A percentile compares a stretch with the other conserved stretches of the same genome.
phyloP scores from a whole-genome alignment of 1,140 invertebrate species.

The Thereuonema tuberculata region DNA sequence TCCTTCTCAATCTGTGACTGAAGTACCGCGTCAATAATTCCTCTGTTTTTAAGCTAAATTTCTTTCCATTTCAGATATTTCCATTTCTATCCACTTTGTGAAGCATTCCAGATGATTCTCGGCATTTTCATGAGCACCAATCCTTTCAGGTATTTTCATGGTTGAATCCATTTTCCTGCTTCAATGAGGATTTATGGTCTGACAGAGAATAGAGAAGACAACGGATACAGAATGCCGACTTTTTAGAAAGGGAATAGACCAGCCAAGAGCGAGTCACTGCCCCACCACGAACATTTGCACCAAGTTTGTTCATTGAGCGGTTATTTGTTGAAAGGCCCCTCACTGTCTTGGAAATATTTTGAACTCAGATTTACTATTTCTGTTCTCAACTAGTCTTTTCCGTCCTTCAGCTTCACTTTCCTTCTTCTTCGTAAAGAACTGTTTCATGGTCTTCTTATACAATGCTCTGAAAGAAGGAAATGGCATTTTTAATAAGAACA shows the following conservation, averaged over 20 bases:
- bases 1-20: background rate
- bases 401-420: background rate
- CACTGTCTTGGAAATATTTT: background rate
- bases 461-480: too few relatives aligned
- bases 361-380: background rate
- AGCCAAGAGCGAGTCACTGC: background rate
- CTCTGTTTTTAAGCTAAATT: too few relatives aligned
- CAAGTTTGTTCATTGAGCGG: background rate
- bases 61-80: too few relatives aligned
- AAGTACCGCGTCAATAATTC: background rate
- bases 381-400: background rate
- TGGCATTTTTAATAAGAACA: too few relatives aligned
- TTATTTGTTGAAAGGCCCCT: background rate
- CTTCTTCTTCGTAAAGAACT: background rate
- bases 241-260: background rate
- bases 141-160: conserved; percentile 13
- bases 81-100: conserved; percentile 8
- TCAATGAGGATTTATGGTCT: background rate
- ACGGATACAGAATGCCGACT: background rate
- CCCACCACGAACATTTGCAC: background rate
- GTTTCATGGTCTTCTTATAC: background rate
- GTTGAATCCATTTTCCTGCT: background rate
- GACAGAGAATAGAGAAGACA: background rate
- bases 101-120: conserved; percentile 4
- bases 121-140: conserved; percentile 9